Base-by-base conservation (phyloP, 2,888 invertebrate species). In the Cosmia pyralina region DNA sequence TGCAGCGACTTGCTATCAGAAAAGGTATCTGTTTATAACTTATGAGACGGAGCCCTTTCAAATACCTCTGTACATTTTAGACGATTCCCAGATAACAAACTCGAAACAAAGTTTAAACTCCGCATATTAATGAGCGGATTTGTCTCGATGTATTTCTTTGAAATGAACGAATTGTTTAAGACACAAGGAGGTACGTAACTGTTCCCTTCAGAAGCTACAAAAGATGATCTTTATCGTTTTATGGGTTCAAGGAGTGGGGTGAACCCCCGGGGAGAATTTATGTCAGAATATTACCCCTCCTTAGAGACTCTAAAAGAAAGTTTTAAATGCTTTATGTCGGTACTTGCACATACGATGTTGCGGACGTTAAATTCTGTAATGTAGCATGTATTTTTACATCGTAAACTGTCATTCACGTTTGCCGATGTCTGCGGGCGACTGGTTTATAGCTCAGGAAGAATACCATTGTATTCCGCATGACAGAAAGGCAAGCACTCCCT, bases 161-260 rank as follows among this genome's bases (percentile, higher is more conserved):
- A 77, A 88, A 89, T 86, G 82, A 89, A 83, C 88, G 87, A 89
- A 90, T 88, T 89, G 89, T 86, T 90, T 86, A 82, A 88, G 83
- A 88, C 82, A 87, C 85, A 87, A 89, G 85, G 84, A 86, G 75
- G 82, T 84, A 84, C 82, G 75, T 84, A 82, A 82, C 82, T 85
- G 88, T 86, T 88, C 85, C 79, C 81, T 87, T 88, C 85, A 87
- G 84, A 87, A 89, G 91, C 91, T 90, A 91, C 92, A 92, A 92
- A 93, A 92, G 91, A 92, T 93, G 93, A 94, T 93, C 92, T 92
- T 94, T 93, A 94, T 94, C 93, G 91, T 90, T 94, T 94, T 93
- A 93, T 92, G 90, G 89, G 91, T 91, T 92, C 87, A 90, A 89
- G 88, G 86, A 90, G 89, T 87, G 87, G 90, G 90, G 88, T 89